Evolutionary conservation across 2,797 vertebrate genomes (phyloP), one percentile per base, ranked within the genome.

Genomic region (Alouatta caraya): DNA sequence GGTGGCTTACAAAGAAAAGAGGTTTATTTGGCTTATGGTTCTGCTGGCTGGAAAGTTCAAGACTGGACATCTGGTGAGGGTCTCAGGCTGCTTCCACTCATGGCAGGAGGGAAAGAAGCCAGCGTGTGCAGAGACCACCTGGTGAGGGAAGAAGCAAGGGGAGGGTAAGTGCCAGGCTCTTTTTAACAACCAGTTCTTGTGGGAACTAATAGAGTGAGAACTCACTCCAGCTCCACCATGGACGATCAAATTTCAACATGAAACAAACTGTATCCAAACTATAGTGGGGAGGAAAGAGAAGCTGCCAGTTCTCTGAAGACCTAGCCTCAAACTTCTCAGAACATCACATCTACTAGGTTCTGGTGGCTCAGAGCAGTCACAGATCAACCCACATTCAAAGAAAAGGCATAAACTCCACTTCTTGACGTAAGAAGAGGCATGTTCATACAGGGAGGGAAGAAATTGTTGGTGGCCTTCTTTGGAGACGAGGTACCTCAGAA

Each of bases 381-480:
- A 61, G 59, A 24, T 42, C 52, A 24, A 48, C 26, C 55, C 21
- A 5, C 33, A 1, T 48, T 64, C 42, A 61, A 59, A 88, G 28
- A 87, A 46, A 79, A 84, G 26, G 13, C 64, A 72, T 82, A 48
- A 1, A 22, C 39, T 33, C 19, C 33, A 12, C 46, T 12, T 83
- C 55, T 28, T 10, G 13, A 22, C 12, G 57, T 30, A 17, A 93
- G 75, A 80, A 30, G 59, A 52, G 75, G 39, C 26, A 0, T 1
- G 17, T 80, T 24, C 0, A 9, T 12, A 12, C 4, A 2, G 28
- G 72, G 28, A 9, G 12, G 39, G 44, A 46, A 89, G 67, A 42
- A 8, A 44, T 0, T 48, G 46, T 8, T 0, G 1, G 19, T 0
- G 5, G 39, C 44, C n/a, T 0, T 46, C 82, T 78, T 17, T 37